Base-by-base conservation (phyloP, 2,888 invertebrate species). In the Diploptera punctata region DNA sequence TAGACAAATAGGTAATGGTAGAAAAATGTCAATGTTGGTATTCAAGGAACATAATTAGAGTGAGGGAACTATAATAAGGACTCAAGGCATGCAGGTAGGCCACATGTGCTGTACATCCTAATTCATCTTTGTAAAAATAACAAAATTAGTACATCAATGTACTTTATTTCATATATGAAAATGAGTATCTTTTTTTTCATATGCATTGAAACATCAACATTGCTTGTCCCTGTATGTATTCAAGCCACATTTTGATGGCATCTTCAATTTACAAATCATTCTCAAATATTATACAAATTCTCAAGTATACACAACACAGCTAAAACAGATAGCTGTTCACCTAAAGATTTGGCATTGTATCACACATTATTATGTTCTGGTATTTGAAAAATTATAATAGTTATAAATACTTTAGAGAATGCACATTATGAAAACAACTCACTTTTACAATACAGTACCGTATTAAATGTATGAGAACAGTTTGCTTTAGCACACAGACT, bases 151-250 rank as follows among this genome's bases (percentile, higher is more conserved):
- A 16, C 21, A 57, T 18, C 18, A 52, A 52, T n/a, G 52, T 18
- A 29, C 21, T 57, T 57, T 57, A 57, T 31, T 57, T 57, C 3
- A 57, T 31, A 57, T 57, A 57, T 57, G 57, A 57, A 57, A 57
- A 57, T 57, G 57, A 57, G 57, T 57, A 57, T 57, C 29, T 29
- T 57, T 57, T 31, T 29, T 52, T n/a, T 13, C 18, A 2, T 49
- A 18, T 24, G 13, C 13, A 24, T 24, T 29, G 29, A 13, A 24
- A 57, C 57, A 57, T 29, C n/a, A 29, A 57, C 57, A 57, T 29
- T 57, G 57, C 31, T 57, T 54, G 5, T 54, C 54, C 54, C 54
- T 57, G 57, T 57, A 33, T n/a, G n/a, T n/a, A 52, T 21, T 52
- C 19, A 5, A 52, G 3, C 24, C 24, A 9, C 52, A 5, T 9